Base-by-base conservation (phyloP, 2,797 vertebrate genomes). In the Margarornis squamiger region DNA sequence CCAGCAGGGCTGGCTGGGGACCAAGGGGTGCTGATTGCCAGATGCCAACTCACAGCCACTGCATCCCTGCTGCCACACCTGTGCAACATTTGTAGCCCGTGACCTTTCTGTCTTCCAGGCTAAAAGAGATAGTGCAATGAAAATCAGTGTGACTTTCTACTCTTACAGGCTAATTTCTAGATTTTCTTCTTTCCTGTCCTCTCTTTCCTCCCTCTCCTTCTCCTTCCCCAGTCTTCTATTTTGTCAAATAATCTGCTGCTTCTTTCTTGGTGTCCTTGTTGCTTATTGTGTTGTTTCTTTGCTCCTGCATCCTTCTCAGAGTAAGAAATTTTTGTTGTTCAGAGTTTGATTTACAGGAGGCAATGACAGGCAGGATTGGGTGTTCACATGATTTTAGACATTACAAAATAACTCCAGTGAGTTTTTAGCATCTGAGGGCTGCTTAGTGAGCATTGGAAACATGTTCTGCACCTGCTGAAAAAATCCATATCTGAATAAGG, bases 391-490 rank as follows among this genome's bases (percentile, higher is more conserved):
- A 34, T 75, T 92, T 89, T 72, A 46, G 80, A 66, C 55, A 22
- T 83, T 71, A 59, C 20, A 58, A 68, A 76, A 57, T 48, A 88
- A 73, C 26, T 78, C 30, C 22, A 21, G 32, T 46, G 62, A 86
- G 77, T 65, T 92, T 88, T 88, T 45, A 72, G 22, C 48, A 78
- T 63, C 32, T 74, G 36, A 85, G 46, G 32, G 72, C 91, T 95
- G 41, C 36, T 54, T 72, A 70, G 48, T 84, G 66, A 88, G 41
- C 79, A 66, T 2, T 46, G 57, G 24, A 73, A 94, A 86, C 8
- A 14, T 57, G 30, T 78, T 66, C 38, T 71, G 79, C 92, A 94
- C 18, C 30, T 90, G 32, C 45, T 78, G 43, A 94, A 85, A 95
- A 95, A 91, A 58, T 38, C 43, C 46, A 66, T 61, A 49, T 41